Evolutionary conservation across 2,113 vertebrate genomes (phyloP).

Genomic region (Hystrix brachyura): DNA sequence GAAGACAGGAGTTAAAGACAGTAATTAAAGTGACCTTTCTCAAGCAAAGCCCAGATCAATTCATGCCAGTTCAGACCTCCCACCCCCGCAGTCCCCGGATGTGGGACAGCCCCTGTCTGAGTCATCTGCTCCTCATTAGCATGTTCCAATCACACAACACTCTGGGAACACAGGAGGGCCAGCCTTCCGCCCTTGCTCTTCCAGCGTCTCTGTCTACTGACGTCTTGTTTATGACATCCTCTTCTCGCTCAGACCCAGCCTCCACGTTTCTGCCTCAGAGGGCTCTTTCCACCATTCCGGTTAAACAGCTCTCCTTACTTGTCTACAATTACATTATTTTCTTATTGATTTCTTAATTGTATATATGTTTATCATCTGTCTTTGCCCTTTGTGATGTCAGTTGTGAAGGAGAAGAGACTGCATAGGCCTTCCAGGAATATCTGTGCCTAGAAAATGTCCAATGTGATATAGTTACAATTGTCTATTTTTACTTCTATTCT

Average conservation of each 20-base stretch:
- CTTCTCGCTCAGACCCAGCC: neutral
- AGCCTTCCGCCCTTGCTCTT: neutral
- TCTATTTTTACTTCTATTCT: neutral
- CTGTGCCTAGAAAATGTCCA: neutral
- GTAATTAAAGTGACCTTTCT: neutral
- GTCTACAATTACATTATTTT: neutral
- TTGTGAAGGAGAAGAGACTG: neutral
- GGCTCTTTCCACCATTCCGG: neutral
- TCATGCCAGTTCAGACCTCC: neutral
- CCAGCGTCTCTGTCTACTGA: neutral
- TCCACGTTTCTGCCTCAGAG: neutral
- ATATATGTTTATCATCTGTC: neutral
- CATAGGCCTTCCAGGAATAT: rapidly evolving
- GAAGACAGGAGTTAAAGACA: neutral
- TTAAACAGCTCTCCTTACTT: neutral
- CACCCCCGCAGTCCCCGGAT: neutral
- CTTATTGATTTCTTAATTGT: neutral
- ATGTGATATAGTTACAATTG: neutral
- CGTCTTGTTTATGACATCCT: neutral
- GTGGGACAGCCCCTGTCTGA: neutral
- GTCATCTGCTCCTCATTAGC: neutral
- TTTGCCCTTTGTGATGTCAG: neutral
- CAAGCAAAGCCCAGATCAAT: neutral
- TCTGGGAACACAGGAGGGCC: neutral
- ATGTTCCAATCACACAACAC: rapidly evolving